Conservation (phyloP, 2,888 invertebrate species). For the Drosophila nigricruria region DNA sequence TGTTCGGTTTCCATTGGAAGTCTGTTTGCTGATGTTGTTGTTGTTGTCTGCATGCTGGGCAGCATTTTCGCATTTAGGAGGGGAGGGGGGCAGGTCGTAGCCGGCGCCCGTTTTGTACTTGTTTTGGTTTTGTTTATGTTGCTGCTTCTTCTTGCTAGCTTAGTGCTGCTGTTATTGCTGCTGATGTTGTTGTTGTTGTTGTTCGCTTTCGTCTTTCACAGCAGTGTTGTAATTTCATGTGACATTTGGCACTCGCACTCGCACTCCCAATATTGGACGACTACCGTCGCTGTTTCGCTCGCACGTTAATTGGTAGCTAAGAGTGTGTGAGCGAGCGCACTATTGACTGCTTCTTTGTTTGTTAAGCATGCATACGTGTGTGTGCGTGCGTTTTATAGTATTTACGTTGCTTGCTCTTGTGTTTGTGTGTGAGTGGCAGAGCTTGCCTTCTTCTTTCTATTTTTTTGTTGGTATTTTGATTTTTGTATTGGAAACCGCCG, state of each 20-base stretch:
- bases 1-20: slow-evolving; percentile 47
- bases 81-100: slow-evolving; percentile 10
- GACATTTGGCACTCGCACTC: slow-evolving; percentile 76
- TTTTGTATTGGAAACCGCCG: slow-evolving; percentile 59
- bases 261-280: slow-evolving; percentile 53
- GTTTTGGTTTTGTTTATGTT: slow-evolving; percentile 66
- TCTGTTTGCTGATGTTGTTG: slow-evolving; percentile 45
- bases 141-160: slow-evolving; percentile 55
- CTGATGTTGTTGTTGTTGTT: slow-evolving; percentile 41
- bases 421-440: slow-evolving; percentile 29
- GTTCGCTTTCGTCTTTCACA: slow-evolving; percentile 43
- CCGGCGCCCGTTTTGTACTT: slow-evolving; percentile 55
- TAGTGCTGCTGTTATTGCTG: slow-evolving; percentile 43
- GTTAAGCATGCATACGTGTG: slow-evolving; percentile 25
- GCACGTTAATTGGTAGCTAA: slow-evolving; percentile 34
- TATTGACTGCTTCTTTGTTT: slow-evolving; percentile 53
- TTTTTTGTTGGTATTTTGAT: slow-evolving; percentile 52
- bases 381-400: slow-evolving; percentile 40
- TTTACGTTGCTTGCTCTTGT: slow-evolving; percentile 38
- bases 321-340: slow-evolving; percentile 43
- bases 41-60: slow-evolving; percentile 49
- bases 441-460: slow-evolving; percentile 55
- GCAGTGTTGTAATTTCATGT: slow-evolving; percentile 68
- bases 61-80: slow-evolving; percentile 60
- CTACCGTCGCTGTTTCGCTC: slow-evolving; percentile 56